Conservation (phyloP, 2,888 invertebrate species). For the Galerucella nymphaeae region DNA sequence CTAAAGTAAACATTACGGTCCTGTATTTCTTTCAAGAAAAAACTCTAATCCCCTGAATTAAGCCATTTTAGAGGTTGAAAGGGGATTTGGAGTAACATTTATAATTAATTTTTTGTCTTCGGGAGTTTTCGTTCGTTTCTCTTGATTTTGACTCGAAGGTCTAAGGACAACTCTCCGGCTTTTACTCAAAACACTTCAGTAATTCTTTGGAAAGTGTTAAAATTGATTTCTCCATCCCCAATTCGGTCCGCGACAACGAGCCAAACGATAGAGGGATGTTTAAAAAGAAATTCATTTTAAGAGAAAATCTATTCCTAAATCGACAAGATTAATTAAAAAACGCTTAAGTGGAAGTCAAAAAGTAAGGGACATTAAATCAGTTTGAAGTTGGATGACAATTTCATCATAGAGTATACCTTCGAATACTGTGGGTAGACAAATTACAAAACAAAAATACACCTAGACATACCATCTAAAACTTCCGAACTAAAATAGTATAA, state of each 20-base stretch:
- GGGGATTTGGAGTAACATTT: slow-evolving; percentile 30
- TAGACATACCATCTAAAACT: no score
- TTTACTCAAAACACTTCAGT: slow-evolving; percentile 25
- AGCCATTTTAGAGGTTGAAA: slow-evolving; percentile 36
- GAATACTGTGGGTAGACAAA: no score
- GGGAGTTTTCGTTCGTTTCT: not conserved
- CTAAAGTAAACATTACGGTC: not conserved
- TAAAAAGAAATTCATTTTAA: slow-evolving; percentile 22
- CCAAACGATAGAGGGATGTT: slow-evolving; percentile 19
- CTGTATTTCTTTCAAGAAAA: not conserved
- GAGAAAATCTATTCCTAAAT: not conserved
- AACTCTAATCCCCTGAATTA: slow-evolving; percentile 35
- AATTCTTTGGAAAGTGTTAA: slow-evolving; percentile 29
- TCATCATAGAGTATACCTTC: no score
- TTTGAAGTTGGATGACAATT: not conserved
- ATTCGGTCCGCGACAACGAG: slow-evolving; percentile 10
- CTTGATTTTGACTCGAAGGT: slow-evolving; percentile 6
- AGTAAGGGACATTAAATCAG: not conserved
- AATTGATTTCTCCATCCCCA: slow-evolving; percentile 22
- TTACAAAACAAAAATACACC: no score
- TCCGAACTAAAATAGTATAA: no score
- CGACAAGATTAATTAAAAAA: slow-evolving; percentile 5
- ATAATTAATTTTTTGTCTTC: slow-evolving; percentile 38
- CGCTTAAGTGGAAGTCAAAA: not conserved
- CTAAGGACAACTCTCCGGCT: not conserved